Evolutionary conservation across 2,888 invertebrate genomes (phyloP).

Genomic region (Eupithecia subfuscata): DNA sequence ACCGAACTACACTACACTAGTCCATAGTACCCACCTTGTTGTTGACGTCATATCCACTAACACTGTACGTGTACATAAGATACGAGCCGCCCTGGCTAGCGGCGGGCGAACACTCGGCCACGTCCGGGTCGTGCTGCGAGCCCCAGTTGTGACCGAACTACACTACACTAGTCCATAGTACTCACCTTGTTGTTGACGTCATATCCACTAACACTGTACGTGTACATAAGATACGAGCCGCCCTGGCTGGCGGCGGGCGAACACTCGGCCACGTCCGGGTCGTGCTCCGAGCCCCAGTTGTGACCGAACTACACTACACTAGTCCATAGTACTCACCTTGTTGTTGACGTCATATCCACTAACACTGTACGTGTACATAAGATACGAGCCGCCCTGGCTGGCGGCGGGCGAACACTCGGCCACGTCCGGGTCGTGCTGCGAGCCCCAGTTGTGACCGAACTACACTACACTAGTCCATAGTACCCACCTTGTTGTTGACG

Average conservation of each 20-base stretch:
- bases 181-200: slow-evolving; percentile 92
- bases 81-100: slow-evolving; percentile 97
- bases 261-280: slow-evolving; percentile 97
- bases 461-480: too few relatives aligned
- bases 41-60: slow-evolving; percentile 97
- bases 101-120: slow-evolving; percentile 97
- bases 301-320: slow-evolving; percentile 88
- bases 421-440: slow-evolving; percentile 98
- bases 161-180: too few relatives aligned
- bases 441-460: slow-evolving; percentile 99
- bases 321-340: slow-evolving; percentile 47
- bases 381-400: slow-evolving; percentile 96
- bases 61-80: slow-evolving; percentile 98
- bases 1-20: too few relatives aligned
- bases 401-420: slow-evolving; percentile 97
- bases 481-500: slow-evolving; percentile 88
- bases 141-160: slow-evolving; percentile 98
- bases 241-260: slow-evolving; percentile 97
- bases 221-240: slow-evolving; percentile 98
- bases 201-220: slow-evolving; percentile 97
- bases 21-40: slow-evolving; percentile 77
- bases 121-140: slow-evolving; percentile 98
- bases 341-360: slow-evolving; percentile 98
- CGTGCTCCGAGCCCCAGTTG: slow-evolving; percentile 99
- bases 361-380: slow-evolving; percentile 98